These are phyloP conservation scores for Watsonalla binaria DNA, from an alignment of 2,888 invertebrate species.

Conservation along the genomic window DNA sequence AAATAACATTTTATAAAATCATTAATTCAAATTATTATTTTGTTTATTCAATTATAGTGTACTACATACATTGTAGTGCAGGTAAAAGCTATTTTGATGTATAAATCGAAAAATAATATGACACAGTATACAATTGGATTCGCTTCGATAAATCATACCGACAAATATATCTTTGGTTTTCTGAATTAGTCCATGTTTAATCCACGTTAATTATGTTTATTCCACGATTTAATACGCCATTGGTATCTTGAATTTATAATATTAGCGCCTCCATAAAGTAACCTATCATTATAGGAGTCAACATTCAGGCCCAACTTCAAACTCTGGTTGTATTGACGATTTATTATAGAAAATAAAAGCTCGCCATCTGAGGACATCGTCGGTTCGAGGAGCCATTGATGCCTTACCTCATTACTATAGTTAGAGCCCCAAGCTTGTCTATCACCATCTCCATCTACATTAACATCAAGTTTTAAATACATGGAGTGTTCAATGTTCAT, in stretches of 20 bases:
- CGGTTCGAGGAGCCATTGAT: slow-evolving; percentile 31
- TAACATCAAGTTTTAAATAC: slow-evolving; percentile 29
- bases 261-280: slow-evolving; percentile 25
- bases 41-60: too few species aligned
- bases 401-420: slow-evolving; percentile 13
- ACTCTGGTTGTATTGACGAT: slow-evolving; percentile 24
- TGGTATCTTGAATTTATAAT: slow-evolving; percentile 13
- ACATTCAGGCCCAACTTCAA: slow-evolving; percentile 21
- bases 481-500: slow-evolving; percentile 22
- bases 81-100: too few species aligned
- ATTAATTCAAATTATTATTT: too few species aligned
- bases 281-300: slow-evolving; percentile 18
- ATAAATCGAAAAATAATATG: too few species aligned
- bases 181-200: too few species aligned
- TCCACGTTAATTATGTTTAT: too few species aligned
- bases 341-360: slow-evolving; percentile 29
- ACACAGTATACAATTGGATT: too few species aligned
- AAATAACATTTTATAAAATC: too few species aligned
- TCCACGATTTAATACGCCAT: slow-evolving; percentile 14
- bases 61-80: too few species aligned
- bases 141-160: too few species aligned
- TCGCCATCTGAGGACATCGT: slow-evolving; percentile 14
- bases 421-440: slow-evolving; percentile 26
- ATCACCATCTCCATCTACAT: slow-evolving; percentile 18
- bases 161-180: too few species aligned